These are phyloP conservation scores for Lepidocyrtoides sp. DNA, from an alignment of 2,888 invertebrate genomes.

Conservation along the genomic window DNA sequence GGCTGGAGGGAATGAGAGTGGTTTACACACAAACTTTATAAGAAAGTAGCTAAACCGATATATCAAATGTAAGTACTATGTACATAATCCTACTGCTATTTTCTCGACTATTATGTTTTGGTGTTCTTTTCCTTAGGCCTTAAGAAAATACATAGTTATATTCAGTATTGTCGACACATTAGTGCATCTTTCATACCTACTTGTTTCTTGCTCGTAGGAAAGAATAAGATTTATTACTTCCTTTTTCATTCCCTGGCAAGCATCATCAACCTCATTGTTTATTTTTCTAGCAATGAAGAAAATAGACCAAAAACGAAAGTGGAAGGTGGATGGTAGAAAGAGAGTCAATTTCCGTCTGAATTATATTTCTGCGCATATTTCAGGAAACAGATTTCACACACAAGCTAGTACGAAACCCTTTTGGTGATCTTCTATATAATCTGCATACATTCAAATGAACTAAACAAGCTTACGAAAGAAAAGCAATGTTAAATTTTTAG, in stretches of 20 bases:
- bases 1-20: too few relatives aligned
- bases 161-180: neutral
- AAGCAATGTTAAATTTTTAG: too few relatives aligned
- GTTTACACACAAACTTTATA: too few relatives aligned
- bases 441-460: neutral
- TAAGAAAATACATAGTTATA: neutral
- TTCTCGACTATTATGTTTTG: neutral
- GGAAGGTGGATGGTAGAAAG: conserved; percentile 1
- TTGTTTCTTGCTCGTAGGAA: conserved; percentile 8
- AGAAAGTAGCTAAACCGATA: too few relatives aligned
- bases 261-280: neutral
- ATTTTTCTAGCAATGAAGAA: conserved; percentile 7
- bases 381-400: neutral
- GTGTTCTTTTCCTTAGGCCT: too few relatives aligned
- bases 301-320: neutral
- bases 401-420: neutral
- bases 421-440: neutral
- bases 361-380: neutral
- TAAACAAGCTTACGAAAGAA: too few relatives aligned
- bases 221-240: conserved; percentile 40
- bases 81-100: too few relatives aligned
- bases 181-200: neutral
- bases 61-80: too few relatives aligned
- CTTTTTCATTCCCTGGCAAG: neutral
- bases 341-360: neutral